Base-by-base conservation (phyloP, 1,140 invertebrate species). In the Pteromalus puparum region DNA sequence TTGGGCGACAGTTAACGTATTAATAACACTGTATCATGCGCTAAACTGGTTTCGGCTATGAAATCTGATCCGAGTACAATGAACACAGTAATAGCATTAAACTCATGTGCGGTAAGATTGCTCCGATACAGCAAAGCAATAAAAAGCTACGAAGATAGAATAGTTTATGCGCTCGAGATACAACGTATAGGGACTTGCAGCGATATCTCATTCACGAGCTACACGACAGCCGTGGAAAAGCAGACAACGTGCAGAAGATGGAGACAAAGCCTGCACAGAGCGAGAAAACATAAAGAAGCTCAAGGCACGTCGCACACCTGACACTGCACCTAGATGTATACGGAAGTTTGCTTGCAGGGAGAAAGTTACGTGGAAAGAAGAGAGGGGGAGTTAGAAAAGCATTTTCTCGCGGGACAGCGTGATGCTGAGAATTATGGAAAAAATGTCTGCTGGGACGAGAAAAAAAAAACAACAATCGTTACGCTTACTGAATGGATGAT, bases 201-300 rank as follows among this genome's bases (percentile, higher is more conserved):
- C 15, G n/a, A 26, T 79, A 79, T 79, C 65, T 70, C 30, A 68
- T 70, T 79, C 30, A 2, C 21, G 53, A 18, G 53, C 53, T 1
- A n/a, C 10, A 46, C 46, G 38, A 34, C 21, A 46, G 6, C 61
- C 26, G 9, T 30, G 28, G 30, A 67, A 67, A 79, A 80, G 1
- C 9, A 42, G 65, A 80, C 34, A 70, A 80, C 21, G 53, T 30
- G n/a, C n/a, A n/a, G 28, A 12, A 18, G 4, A 78, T 2, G 18
- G 18, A 61, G 53, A 61, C 13, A 1, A 76, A 53, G 46, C n/a
- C 42, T 15, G n/a, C 18, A 30, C 3, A 24, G 61, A 38, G 42
- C 9, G 53, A 38, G 34, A 61, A 78, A 78, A 38, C 30, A 30
- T 28, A 80, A 80, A 70, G 78, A 70, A 68, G 21, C 30, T 80